Evolutionary conservation across 2,113 vertebrate genomes (phyloP), one percentile per base, ranked within the genome.

Genomic region (Entelurus aequoreus): DNA sequence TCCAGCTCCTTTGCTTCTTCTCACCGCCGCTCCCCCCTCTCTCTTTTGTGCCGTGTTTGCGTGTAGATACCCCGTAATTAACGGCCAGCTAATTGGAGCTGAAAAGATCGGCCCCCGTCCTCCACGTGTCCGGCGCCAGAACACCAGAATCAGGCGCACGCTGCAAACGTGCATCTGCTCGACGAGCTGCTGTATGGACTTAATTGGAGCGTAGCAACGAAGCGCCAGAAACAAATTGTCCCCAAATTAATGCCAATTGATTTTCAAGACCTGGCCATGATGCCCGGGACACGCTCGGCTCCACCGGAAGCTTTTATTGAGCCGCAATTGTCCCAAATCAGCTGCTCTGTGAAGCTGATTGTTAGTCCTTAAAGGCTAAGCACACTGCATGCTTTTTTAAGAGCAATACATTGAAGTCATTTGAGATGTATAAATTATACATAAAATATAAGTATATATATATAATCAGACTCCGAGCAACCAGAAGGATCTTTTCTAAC

Each of bases 161-260:
- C 9, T 44, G 55, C 5, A 38, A 55, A 37, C 15, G 36, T 36
- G 55, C 38, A 56, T 69, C 44, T 53, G 21, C 35, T 47, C 56
- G 19, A 4, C 46, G 66, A 63, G 58, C 36, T 14, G 48, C 38
- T 48, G 42, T 14, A 60, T 47, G 54, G 14, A 42, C 67, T 73
- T 78, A 40, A 67, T 48, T 51, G 53, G 49, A 58, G 55, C 54
- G 46, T 38, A 36, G 21, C 19, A 8, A 56, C 11, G 48, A 40
- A 60, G 36, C 14, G 19, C 52, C 46, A 48, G 36, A 62, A 48
- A 75, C 64, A 75, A 84, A 82, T 81, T 76, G 76, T 84, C 49
- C 72, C 66, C 47, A 62, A 53, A 66, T 69, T 6, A 56, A 67
- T 68, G 81, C 74, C 76, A 79, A 4, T 48, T n/a, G 54, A 67